These are phyloP conservation scores for Neomonachus schauinslandi DNA, from an alignment of 2,113 vertebrate genomes.

Conservation along the genomic window DNA sequence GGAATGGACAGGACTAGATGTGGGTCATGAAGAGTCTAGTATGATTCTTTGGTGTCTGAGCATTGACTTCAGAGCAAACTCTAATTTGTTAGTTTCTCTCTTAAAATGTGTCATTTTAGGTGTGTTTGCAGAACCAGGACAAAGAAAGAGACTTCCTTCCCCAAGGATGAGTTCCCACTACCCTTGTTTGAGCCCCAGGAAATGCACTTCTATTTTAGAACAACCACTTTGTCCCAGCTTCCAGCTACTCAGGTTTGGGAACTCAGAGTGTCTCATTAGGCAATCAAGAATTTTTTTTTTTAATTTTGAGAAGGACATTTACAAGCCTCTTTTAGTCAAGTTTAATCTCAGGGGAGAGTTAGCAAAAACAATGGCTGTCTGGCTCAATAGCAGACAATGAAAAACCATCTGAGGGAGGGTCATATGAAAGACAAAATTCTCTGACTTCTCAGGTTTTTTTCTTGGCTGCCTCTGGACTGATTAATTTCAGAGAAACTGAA, in stretches of 20 bases:
- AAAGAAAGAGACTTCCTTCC: neutral
- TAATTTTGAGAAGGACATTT: slow-evolving; percentile 3
- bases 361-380: slow-evolving; percentile 4
- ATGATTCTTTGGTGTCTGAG: neutral
- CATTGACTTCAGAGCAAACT: neutral
- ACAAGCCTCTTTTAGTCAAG: neutral
- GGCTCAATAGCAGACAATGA: neutral
- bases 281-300: neutral
- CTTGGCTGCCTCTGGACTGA: slow-evolving; percentile 64
- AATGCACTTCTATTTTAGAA: slow-evolving; percentile 6
- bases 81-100: neutral
- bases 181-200: neutral
- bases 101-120: neutral
- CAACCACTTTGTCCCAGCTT: slow-evolving; percentile 21
- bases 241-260: neutral
- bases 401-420: neutral
- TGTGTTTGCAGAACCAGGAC: neutral
- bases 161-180: neutral
- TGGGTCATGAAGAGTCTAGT: neutral
- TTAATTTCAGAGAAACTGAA: slow-evolving; percentile 73
- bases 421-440: slow-evolving; percentile 47
- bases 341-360: slow-evolving; percentile 43
- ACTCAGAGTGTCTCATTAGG: neutral
- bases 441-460: neutral
- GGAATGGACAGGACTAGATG: neutral